Base-by-base conservation (phyloP, 2,888 invertebrate genomes). In the Epirrita christyi region DNA sequence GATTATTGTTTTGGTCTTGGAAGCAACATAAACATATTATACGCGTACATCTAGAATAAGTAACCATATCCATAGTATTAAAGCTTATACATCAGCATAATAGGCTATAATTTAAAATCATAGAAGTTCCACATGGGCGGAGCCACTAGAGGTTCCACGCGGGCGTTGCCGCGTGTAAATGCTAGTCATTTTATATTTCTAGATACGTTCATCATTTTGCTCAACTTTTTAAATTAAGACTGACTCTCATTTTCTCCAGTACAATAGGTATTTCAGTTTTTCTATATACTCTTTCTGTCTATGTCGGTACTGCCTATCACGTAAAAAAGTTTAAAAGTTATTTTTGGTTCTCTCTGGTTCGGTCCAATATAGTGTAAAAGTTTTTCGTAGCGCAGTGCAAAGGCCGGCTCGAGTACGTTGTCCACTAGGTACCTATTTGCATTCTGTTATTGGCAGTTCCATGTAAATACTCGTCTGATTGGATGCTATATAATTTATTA, bases 381-480 rank as follows among this genome's bases (percentile, higher is more conserved):
- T 64, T 66, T 70, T 71, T 70, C 61, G 58, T 48, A 32, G 50
- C 48, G 63, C 48, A 55, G 52, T 15, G 53, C 64, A 55, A 61
- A 72, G 62, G 66, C 70, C 64, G 68, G 66, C 59, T 52, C 52
- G 71, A 72, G 72, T 73, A 72, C 78, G 80, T 75, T 78, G 77
- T 81, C 71, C 78, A 68, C 73, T 81, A 76, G 71, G 74, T 88
- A n/a, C 21, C 21, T 21, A 88, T 90, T 90, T 89, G 86, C 88
- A 86, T 87, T 85, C 79, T 78, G 86, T 87, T 89, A 89, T 90
- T 87, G 87, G 83, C 81, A 79, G 80, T 80, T 72, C 73, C 78
- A 75, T 84, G 87, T 85, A 87, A 85, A 88, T 83, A 88, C 73
- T 79, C 73, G 72, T 78, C 82, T 86, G 87, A 90, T 88, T 88